Conservation (phyloP, 2,888 invertebrate species). For the Drosophila lutescens region DNA sequence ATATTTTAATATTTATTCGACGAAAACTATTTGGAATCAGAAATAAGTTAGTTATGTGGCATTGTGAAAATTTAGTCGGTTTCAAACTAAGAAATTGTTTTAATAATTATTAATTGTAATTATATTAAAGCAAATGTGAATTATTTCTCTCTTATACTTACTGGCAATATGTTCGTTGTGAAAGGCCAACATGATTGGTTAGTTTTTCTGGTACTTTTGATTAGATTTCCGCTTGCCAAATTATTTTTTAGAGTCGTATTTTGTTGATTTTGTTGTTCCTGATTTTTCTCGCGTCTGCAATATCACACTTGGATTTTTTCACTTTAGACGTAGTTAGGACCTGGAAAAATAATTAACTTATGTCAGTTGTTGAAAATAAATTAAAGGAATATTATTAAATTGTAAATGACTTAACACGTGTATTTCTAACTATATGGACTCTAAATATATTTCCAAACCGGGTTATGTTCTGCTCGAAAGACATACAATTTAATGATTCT, state of each 20-base stretch:
- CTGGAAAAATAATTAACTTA: slow-evolving; percentile 49
- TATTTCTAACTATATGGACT: no score
- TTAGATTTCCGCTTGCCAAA: slow-evolving; percentile 13
- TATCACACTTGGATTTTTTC: slow-evolving; percentile 60
- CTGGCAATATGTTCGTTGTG: slow-evolving; percentile 84
- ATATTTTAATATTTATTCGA: slow-evolving; percentile 29
- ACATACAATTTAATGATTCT: neutral
- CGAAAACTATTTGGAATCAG: no score
- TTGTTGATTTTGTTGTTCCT: neutral
- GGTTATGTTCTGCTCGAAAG: neutral
- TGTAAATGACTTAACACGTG: no score
- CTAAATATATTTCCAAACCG: neutral
- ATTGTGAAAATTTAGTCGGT: no score
- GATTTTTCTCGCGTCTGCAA: slow-evolving; percentile 40
- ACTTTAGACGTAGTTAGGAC: slow-evolving; percentile 38
- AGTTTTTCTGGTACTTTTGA: neutral
- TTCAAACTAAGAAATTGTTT: no score
- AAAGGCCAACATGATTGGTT: slow-evolving; percentile 83
- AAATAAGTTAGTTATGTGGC: no score
- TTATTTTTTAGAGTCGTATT: neutral
- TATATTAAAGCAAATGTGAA: no score
- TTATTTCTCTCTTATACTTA: slow-evolving; percentile 68
- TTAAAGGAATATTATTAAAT: no score
- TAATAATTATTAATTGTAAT: no score
- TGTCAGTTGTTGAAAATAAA: no score